These are phyloP conservation scores for Leptodirus hochenwartii DNA, from an alignment of 2,888 invertebrate species.

Conservation along the genomic window DNA sequence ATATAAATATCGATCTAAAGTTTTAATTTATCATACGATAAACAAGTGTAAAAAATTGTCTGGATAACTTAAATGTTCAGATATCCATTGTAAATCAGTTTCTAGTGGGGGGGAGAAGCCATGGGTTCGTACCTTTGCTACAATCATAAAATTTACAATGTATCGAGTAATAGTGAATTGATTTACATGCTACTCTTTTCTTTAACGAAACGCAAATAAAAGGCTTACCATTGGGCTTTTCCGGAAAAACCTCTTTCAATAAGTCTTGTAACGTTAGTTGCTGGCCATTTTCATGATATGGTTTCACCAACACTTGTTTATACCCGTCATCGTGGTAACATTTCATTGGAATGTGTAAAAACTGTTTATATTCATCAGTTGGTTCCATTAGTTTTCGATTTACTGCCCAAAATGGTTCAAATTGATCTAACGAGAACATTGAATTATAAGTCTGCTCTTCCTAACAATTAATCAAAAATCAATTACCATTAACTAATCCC, in stretches of 20 bases:
- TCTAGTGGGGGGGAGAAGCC: slow-evolving; percentile 75
- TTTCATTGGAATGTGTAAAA: slow-evolving; percentile 79
- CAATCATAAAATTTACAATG: slow-evolving; percentile 8
- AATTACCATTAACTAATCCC: slow-evolving; percentile 77
- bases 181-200: too few relatives aligned
- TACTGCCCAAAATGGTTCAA: slow-evolving; percentile 98
- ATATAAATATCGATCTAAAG: not conserved
- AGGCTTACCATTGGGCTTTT: slow-evolving; percentile 27
- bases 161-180: too few relatives aligned
- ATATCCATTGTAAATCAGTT: slow-evolving; percentile 91
- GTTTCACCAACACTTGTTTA: slow-evolving; percentile 57
- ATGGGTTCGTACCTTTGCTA: slow-evolving; percentile 68
- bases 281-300: slow-evolving; percentile 55
- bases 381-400: slow-evolving; percentile 91
- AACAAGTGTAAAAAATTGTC: slow-evolving; percentile 95
- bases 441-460: slow-evolving; percentile 1
- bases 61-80: slow-evolving; percentile 93
- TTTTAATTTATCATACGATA: slow-evolving; percentile 10
- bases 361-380: slow-evolving; percentile 57
- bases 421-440: slow-evolving; percentile 54
- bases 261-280: slow-evolving; percentile 54
- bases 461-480: slow-evolving; percentile 2
- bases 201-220: too few relatives aligned
- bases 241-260: slow-evolving; percentile 49
- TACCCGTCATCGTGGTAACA: slow-evolving; percentile 58